These are phyloP conservation scores for Stichodactyla mertensii DNA, from an alignment of 64 coral and sea anemone genomes.

Conservation along the genomic window DNA sequence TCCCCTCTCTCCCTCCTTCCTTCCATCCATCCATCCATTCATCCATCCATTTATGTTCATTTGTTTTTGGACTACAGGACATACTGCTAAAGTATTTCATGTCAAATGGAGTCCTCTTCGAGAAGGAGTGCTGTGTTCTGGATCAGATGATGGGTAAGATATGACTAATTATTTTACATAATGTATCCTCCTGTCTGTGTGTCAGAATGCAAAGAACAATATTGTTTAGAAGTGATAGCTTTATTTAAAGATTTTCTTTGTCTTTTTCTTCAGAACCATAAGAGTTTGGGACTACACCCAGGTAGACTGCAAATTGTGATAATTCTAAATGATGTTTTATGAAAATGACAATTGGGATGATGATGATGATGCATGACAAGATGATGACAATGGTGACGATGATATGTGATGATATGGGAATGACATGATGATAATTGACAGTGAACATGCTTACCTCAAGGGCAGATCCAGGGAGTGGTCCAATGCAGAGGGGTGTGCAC, in stretches of 20 bases:
- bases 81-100: constrained; percentile 95
- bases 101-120: constrained; percentile 94
- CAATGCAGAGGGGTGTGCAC: no score
- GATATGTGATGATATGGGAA: no score
- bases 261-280: constrained; percentile 56
- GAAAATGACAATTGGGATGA: no score
- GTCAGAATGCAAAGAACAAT: no score
- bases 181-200: neutral
- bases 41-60: neutral
- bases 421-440: no score
- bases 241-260: neutral
- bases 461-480: no score
- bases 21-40: neutral
- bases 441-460: no score
- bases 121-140: constrained; percentile 86
- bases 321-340: no score
- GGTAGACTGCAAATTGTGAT: constrained; percentile 17
- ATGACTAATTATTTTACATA: neutral
- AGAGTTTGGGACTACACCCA: constrained; percentile 93
- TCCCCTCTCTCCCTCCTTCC: neutral
- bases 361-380: neutral
- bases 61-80: constrained; percentile 32
- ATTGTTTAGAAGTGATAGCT: neutral
- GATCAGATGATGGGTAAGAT: constrained; percentile 89
- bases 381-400: no score